Evolutionary conservation across 1,140 invertebrate genomes (phyloP).

Genomic region (Euwallacea similis): DNA sequence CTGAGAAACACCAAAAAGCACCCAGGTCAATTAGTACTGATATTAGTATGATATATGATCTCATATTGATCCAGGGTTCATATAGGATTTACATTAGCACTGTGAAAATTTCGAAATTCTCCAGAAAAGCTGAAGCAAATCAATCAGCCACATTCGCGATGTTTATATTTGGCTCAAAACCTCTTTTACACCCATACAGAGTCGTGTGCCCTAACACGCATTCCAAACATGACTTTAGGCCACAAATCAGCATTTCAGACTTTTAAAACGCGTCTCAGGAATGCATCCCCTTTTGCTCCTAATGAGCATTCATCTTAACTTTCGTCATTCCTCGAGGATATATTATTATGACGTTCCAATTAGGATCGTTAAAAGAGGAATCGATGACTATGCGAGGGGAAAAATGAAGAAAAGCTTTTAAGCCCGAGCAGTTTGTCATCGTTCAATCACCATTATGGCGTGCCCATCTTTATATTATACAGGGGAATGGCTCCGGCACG

Average conservation of each 20-base stretch:
- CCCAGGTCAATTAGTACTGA: too few relatives aligned
- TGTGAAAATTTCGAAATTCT: too few relatives aligned
- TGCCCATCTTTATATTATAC: constrained; percentile 27
- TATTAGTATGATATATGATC: too few relatives aligned
- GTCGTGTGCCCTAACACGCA: not conserved
- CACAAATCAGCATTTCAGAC: not conserved
- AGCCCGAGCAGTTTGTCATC: constrained; percentile 13
- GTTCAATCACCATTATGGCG: constrained; percentile 26
- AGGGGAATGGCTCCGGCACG: constrained; percentile 17
- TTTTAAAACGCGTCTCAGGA: not conserved
- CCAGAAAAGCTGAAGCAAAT: too few relatives aligned
- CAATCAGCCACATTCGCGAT: too few relatives aligned
- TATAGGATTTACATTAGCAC: too few relatives aligned
- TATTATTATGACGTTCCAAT: constrained; percentile 10
- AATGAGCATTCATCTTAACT: constrained; percentile 10
- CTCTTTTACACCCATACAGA: not conserved
- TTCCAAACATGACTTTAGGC: constrained; percentile 3
- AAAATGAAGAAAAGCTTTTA: constrained; percentile 19
- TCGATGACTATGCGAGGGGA: not conserved
- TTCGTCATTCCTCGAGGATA: constrained; percentile 5
- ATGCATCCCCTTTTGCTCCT: constrained; percentile 1
- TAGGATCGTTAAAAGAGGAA: not conserved
- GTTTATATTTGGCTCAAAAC: not conserved
- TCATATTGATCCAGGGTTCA: too few relatives aligned
- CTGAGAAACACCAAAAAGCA: too few relatives aligned